phyloP scores from a whole-genome alignment of 2,888 invertebrate genomes.

The Torymus auratus region DNA sequence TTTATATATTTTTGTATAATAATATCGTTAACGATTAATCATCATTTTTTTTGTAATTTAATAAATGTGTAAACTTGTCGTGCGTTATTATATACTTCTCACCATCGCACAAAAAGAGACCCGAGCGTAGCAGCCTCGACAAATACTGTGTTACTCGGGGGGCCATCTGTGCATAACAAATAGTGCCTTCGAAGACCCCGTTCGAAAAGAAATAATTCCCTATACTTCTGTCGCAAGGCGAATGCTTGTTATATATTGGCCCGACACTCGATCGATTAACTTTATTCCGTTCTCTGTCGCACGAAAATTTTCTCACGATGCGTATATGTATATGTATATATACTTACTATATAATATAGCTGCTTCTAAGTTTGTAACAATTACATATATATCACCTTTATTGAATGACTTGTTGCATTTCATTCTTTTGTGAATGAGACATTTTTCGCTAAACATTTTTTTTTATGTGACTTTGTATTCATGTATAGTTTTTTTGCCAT shows the following conservation, averaged over 20 bases:
- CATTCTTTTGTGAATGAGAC: neutral
- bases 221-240: slow-evolving; percentile 35
- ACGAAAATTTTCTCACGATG: too few species aligned
- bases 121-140: slow-evolving; percentile 18
- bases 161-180: slow-evolving; percentile 50
- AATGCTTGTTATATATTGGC: slow-evolving; percentile 34
- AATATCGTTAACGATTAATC: slow-evolving; percentile 52
- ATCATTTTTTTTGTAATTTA: slow-evolving; percentile 4
- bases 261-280: slow-evolving; percentile 6
- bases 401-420: neutral
- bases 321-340: neutral
- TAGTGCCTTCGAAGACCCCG: slow-evolving; percentile 50
- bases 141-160: slow-evolving; percentile 28
- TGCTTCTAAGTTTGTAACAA: slow-evolving; percentile 19
- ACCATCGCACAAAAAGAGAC: slow-evolving; percentile 24
- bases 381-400: slow-evolving; percentile 26
- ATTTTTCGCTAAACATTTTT: too few species aligned
- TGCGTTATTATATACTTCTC: slow-evolving; percentile 34
- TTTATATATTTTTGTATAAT: slow-evolving; percentile 33
- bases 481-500: too few species aligned
- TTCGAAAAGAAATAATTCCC: slow-evolving; percentile 15
- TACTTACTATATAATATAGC: neutral
- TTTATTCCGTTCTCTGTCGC: neutral
- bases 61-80: slow-evolving; percentile 27
- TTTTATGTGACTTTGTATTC: too few species aligned